Evolutionary conservation across 2,113 vertebrate genomes (phyloP), one percentile per base, ranked within the genome.

Genomic region (Hymenochirus boettgeri): DNA sequence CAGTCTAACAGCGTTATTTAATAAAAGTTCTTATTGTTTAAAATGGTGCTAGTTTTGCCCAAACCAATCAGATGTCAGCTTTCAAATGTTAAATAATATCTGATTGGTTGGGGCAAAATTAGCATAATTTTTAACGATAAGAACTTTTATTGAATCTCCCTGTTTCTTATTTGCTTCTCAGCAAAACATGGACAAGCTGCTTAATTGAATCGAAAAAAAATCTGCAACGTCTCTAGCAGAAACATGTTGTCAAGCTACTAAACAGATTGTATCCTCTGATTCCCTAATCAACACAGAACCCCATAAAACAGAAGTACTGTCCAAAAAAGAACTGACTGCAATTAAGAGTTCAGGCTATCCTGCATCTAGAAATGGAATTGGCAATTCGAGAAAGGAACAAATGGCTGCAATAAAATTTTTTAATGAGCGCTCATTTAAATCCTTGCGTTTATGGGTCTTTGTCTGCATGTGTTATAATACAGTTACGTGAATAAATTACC

Each of bases 201-300:
- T 31, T 67, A 67, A 67, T 67, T 67, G 56, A 67, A 67, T 59
- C 52, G 64, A 58, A 67, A 12, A 35, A 26, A 62, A 58, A 21
- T 25, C 23, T 15, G 56, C 37, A 61, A 50, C 46, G 52, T 39
- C 23, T 50, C 50, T 27, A 47, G 55, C 46, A 24, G 22, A 18
- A 37, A 22, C 54, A 26, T 51, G 55, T 51, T 67, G 33, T 59
- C 64, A 58, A 31, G 29, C 9, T 67, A 31, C 47, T 55, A 52
- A 67, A 67, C 64, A 67, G 64, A 58, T 67, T 67, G 64, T 52
- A 51, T 39, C 55, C 64, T 67, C 46, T 65, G 54, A 51, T 27
- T 67, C 56, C 55, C 55, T 59, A 51, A 67, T 67, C 64, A 52
- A 52, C 64, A 67, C 37, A 57, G 57, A 67, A 67, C 27, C 31